Evolutionary conservation across 2,113 vertebrate genomes (phyloP).

Genomic region (Pelvicachromis taeniatus): DNA sequence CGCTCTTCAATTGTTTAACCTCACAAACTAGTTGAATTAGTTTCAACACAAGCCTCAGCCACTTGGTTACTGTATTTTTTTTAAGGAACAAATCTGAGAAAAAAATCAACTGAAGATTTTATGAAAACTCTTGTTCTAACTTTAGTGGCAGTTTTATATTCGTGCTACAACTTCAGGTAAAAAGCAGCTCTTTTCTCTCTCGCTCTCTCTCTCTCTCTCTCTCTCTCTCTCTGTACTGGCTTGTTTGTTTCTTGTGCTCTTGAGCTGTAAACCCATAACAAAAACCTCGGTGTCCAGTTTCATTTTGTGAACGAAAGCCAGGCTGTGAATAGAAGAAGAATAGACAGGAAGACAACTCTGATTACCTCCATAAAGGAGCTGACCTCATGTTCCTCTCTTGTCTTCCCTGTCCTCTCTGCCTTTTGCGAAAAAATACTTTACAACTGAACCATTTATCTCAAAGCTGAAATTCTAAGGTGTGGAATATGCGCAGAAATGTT

Average conservation of each 20-base stretch:
- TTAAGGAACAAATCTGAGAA: background rate
- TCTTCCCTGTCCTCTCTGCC: background rate
- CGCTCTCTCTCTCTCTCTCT: background rate
- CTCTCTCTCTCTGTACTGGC: background rate
- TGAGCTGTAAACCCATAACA: conserved; percentile 64
- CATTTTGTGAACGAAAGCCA: conserved; percentile 62
- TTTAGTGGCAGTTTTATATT: conserved; percentile 20
- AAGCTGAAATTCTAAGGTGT: background rate
- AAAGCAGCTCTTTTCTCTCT: background rate
- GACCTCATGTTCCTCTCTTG: conserved; percentile 61
- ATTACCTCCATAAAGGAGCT: conserved; percentile 69
- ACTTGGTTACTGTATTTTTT: background rate
- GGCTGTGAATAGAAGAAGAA: conserved; percentile 61
- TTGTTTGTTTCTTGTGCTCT: conserved; percentile 59
- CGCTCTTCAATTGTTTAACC: background rate
- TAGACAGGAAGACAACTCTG: conserved; percentile 66
- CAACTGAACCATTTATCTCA: background rate
- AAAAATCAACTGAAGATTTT: background rate
- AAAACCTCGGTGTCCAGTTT: conserved; percentile 59
- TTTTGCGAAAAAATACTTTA: background rate
- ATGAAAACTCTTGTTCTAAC: background rate
- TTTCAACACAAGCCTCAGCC: background rate
- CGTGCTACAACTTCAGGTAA: background rate
- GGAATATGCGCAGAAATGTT: background rate
- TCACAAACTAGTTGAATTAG: conserved; percentile 2